Conservation (phyloP, 2,113 vertebrate genomes). For the Corydoras sp. region DNA sequence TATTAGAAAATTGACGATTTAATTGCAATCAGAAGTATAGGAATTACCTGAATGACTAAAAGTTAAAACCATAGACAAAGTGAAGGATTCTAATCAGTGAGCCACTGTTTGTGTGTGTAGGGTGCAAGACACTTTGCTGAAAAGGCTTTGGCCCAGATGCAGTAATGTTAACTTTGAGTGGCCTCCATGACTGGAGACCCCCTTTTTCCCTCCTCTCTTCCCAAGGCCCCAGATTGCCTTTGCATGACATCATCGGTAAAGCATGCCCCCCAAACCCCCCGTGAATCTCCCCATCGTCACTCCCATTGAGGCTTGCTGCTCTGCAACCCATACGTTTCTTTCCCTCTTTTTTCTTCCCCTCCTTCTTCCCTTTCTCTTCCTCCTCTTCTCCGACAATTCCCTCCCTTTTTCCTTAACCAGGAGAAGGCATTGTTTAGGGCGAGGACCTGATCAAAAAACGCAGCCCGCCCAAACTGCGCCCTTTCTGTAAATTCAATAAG, state of each 20-base stretch:
- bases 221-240: conserved; percentile 89
- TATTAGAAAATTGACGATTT: background rate
- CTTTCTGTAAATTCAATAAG: conserved; percentile 98
- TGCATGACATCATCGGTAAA: conserved; percentile 98
- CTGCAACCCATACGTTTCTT: conserved; percentile 75
- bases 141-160: conserved; percentile 70
- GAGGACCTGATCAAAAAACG: conserved; percentile 93
- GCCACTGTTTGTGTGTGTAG: conserved; percentile 20
- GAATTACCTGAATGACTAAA: conserved; percentile 17
- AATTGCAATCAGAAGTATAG: background rate
- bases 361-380: conserved; percentile 49
- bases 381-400: conserved; percentile 46
- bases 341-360: conserved; percentile 53
- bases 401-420: conserved; percentile 75
- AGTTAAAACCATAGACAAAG: conserved; percentile 24
- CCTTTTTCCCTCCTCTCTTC: conserved; percentile 58
- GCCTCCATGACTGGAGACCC: conserved; percentile 69
- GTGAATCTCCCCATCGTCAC: conserved; percentile 82
- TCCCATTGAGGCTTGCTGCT: conserved; percentile 67
- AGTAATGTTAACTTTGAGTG: conserved; percentile 77
- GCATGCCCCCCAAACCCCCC: conserved; percentile 89
- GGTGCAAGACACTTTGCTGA: conserved; percentile 50
- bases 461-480: conserved; percentile 86
- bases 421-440: conserved; percentile 77
- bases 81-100: conserved; percentile 2